Percentiles rank a stretch among this genome's conserved stretches.
Conservation (phyloP, 2,113 vertebrate genomes). For the Podarcis muralis region DNA sequence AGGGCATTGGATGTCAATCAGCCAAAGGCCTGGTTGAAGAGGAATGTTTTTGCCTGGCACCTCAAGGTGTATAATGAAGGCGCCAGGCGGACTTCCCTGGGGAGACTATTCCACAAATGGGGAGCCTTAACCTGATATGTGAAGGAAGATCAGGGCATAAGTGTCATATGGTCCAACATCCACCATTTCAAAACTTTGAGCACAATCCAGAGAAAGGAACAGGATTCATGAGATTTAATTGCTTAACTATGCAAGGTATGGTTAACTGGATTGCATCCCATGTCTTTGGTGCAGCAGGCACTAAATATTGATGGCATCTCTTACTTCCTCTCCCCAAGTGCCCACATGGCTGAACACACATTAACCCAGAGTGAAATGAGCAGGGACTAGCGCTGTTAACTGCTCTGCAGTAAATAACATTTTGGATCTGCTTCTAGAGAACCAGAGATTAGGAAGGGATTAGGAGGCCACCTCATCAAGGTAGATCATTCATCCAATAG, state of each 20-base stretch:
- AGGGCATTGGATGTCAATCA: too few species aligned
- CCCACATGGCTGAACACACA: not conserved
- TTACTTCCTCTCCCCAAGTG: not conserved
- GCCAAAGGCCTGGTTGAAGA: too few species aligned
- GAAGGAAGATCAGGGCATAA: not conserved
- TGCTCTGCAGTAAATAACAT: not conserved
- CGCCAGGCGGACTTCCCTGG: too few species aligned
- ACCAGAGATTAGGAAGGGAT: not conserved
- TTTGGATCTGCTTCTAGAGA: not conserved
- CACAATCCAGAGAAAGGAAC: not conserved
- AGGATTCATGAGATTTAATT: not conserved
- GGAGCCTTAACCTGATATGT: too few species aligned
- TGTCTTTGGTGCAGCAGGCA: too few species aligned
- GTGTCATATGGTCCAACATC: too few species aligned
- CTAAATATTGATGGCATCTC: not conserved
- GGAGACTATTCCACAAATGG: too few species aligned
- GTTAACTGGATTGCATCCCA: not conserved
- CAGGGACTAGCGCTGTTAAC: not conserved
- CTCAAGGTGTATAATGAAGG: too few species aligned
- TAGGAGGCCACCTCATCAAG: not conserved
- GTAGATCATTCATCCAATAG: not conserved
- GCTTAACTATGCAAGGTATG: not conserved
- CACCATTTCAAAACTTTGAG: not conserved
- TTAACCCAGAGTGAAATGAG: not conserved
- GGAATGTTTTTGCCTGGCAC: too few species aligned